A percentile compares a stretch with the other conserved stretches of the same genome.
Conservation (phyloP, 2,888 invertebrate genomes). For the Acanthococcus lagerstroemiae region DNA sequence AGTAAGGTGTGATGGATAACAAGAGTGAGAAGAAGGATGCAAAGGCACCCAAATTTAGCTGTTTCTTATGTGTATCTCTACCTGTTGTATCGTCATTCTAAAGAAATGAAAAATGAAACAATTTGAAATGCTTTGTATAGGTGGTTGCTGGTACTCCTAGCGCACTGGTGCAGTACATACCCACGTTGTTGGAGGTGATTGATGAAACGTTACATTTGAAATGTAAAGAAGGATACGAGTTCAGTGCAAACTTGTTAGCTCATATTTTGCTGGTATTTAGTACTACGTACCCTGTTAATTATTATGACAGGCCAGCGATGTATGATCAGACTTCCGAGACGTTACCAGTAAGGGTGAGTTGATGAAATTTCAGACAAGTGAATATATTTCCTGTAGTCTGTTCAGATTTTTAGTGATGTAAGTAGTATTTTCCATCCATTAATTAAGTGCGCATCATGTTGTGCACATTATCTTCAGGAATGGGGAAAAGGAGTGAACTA, state of each 20-base stretch:
- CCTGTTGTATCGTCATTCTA: no score
- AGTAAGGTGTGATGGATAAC: no score
- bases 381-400: no score
- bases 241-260: constrained; percentile 53
- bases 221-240: constrained; percentile 54
- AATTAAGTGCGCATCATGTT: no score
- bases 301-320: constrained; percentile 45
- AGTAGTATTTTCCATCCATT: constrained; percentile 2
- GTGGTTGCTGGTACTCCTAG: constrained; percentile 56
- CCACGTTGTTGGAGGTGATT: constrained; percentile 54
- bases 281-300: constrained; percentile 52
- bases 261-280: constrained; percentile 52
- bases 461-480: constrained; percentile 52
- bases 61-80: no score
- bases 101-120: no score
- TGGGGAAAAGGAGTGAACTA: constrained; percentile 69
- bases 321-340: constrained; percentile 46
- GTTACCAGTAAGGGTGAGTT: constrained; percentile 53
- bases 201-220: constrained; percentile 59
- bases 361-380: no score
- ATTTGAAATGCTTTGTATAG: no score
- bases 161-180: constrained; percentile 55
- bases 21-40: no score
- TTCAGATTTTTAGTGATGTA: no score
- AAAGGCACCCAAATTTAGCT: no score